Percentiles rank a stretch among this genome's conserved stretches.
Evolutionary conservation across 2,113 vertebrate species (phyloP).

Genomic region (Mugil cephalus): DNA sequence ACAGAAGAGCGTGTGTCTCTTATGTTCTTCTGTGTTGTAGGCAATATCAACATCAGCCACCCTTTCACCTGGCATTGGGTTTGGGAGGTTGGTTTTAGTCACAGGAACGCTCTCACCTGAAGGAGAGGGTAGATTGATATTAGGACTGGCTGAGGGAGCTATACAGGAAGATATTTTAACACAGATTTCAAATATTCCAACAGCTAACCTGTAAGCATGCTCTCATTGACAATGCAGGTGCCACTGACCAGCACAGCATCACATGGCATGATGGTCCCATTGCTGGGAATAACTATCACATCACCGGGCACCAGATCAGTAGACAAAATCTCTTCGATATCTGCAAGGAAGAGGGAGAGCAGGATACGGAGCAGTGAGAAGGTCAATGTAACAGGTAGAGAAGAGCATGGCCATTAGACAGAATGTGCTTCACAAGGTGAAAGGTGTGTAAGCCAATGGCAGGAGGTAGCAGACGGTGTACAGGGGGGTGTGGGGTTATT

Average conservation of each 20-base stretch:
- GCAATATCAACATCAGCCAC: constrained; percentile 80
- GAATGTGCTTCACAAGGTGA: neutral
- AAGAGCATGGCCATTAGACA: neutral
- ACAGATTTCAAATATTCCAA: neutral
- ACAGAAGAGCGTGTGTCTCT: constrained; percentile 96
- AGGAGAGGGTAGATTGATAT: neutral
- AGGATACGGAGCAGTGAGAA: neutral
- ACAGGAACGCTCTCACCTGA: constrained; percentile 98
- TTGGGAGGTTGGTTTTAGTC: constrained; percentile 97
- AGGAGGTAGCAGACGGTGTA: constrained; percentile 18
- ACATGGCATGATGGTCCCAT: constrained; percentile 97
- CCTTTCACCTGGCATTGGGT: constrained; percentile 84
- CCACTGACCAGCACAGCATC: constrained; percentile 95
- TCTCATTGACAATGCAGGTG: constrained; percentile 99
- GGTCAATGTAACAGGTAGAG: neutral
- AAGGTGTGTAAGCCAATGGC: neutral
- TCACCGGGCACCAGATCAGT: constrained; percentile 97
- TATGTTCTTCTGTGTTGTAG: constrained; percentile 91
- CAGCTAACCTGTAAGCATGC: constrained; percentile 96
- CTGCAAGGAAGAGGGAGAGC: constrained; percentile 69
- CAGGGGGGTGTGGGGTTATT: neutral
- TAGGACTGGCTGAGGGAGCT: neutral
- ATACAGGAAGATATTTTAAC: neutral
- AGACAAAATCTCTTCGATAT: constrained; percentile 93
- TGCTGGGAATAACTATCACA: constrained; percentile 93